A percentile compares a stretch with the other conserved stretches of the same genome.
These are phyloP conservation scores for Heliornis fulica DNA, from an alignment of 2,113 vertebrate species.

Conservation along the genomic window DNA sequence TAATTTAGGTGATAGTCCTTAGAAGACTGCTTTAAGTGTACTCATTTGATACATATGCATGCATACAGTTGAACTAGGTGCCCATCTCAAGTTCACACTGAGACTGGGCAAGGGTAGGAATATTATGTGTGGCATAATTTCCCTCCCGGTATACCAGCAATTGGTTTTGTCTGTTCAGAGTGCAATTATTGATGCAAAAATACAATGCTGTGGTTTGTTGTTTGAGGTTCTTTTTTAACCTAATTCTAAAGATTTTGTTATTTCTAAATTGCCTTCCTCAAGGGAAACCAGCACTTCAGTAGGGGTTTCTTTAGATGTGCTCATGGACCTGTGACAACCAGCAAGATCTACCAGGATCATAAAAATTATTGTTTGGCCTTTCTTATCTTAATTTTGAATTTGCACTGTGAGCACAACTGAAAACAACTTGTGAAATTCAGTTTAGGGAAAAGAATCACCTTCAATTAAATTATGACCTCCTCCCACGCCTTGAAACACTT, in stretches of 20 bases:
- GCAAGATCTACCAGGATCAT: neutral
- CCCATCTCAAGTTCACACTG: neutral
- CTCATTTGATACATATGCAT: rapidly evolving
- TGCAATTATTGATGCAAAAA: neutral
- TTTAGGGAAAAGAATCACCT: neutral
- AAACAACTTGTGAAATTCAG: neutral
- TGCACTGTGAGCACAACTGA: neutral
- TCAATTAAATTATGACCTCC: neutral
- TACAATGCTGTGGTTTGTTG: neutral
- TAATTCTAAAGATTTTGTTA: neutral
- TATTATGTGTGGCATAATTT: neutral
- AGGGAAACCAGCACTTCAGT: neutral
- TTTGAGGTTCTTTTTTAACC: too few relatives aligned
- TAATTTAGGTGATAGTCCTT: neutral
- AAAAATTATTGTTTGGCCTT: neutral
- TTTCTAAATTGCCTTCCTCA: neutral
- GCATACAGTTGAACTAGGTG: neutral
- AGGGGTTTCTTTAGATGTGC: neutral
- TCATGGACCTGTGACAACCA: neutral
- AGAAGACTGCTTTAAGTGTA: rapidly evolving
- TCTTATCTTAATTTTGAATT: neutral
- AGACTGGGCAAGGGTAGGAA: neutral
- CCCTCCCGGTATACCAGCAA: neutral
- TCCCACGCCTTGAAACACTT: too few relatives aligned
- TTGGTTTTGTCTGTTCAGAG: neutral